Conservation (phyloP, 2,888 invertebrate genomes). For the Eueremaeus valkanovi region DNA sequence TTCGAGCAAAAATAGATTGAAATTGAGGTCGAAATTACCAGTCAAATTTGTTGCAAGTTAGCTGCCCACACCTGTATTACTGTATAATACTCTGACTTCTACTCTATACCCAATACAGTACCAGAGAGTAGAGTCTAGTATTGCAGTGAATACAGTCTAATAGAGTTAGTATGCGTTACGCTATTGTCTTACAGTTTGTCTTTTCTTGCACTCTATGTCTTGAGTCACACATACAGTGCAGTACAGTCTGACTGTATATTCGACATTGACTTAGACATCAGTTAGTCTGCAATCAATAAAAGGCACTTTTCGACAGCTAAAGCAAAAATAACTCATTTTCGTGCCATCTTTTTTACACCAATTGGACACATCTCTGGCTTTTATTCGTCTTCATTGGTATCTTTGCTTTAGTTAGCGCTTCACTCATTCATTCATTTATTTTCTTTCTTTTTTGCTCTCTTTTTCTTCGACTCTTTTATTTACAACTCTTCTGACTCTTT, state of each 20-base stretch:
- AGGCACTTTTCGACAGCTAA: conserved; percentile 27
- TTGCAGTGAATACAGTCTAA: neutral
- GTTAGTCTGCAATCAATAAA: conserved; percentile 30
- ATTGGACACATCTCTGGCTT: conserved; percentile 19
- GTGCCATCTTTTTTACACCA: conserved; percentile 34
- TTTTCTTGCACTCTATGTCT: neutral
- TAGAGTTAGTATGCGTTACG: neutral
- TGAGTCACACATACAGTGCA: neutral
- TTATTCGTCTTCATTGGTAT: neutral
- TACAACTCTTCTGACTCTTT: conserved; percentile 24
- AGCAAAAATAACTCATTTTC: conserved; percentile 4
- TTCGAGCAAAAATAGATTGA: too few relatives aligned
- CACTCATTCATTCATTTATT: conserved; percentile 30
- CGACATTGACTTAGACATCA: neutral
- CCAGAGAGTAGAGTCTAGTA: neutral
- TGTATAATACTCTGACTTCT: too few relatives aligned
- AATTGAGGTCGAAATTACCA: too few relatives aligned
- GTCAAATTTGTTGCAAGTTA: too few relatives aligned
- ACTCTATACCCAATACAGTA: too few relatives aligned
- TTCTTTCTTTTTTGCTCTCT: neutral
- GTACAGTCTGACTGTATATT: neutral
- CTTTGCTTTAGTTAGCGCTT: neutral
- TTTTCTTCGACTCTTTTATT: conserved; percentile 11
- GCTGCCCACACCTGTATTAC: too few relatives aligned
- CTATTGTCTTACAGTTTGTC: neutral